These are phyloP conservation scores for Lordiphosa collinella DNA, from an alignment of 1,140 invertebrate genomes.

Conservation along the genomic window DNA sequence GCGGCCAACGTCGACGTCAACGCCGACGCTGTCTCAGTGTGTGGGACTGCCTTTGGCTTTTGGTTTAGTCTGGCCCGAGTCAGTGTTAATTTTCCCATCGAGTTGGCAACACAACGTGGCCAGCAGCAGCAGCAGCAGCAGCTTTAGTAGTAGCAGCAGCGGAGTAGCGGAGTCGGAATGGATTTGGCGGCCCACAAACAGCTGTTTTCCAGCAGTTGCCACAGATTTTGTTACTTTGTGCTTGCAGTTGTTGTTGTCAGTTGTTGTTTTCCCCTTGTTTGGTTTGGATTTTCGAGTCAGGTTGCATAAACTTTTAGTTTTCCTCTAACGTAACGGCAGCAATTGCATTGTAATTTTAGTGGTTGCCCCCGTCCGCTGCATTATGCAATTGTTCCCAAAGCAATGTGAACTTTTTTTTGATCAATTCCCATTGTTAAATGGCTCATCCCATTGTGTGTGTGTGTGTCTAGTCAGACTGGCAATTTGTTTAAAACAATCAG, in stretches of 20 bases:
- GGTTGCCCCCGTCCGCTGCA: not conserved
- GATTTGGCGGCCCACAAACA: slow-evolving; percentile 3
- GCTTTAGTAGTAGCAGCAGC: slow-evolving; percentile 13
- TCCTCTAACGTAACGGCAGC: slow-evolving; percentile 8
- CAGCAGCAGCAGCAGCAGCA: slow-evolving; percentile 16
- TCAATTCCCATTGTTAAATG: slow-evolving; percentile 12
- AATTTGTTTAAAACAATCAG: slow-evolving; percentile 65
- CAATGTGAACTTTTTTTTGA: slow-evolving; percentile 28
- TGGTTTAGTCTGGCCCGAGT: slow-evolving; percentile 43
- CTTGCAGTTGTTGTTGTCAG: slow-evolving; percentile 3
- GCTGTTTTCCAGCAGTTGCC: slow-evolving; percentile 12
- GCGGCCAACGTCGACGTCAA: not conserved
- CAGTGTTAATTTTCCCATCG: slow-evolving; percentile 75
- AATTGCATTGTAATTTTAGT: slow-evolving; percentile 7
- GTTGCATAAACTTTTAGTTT: slow-evolving; percentile 35
- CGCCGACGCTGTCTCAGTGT: not conserved
- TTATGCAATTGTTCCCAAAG: slow-evolving; percentile 16
- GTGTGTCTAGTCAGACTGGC: slow-evolving; percentile 12
- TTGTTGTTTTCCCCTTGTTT: not conserved
- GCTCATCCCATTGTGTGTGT: slow-evolving; percentile 4
- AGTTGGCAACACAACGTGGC: slow-evolving; percentile 55
- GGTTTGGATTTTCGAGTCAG: not conserved
- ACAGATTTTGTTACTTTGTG: no score
- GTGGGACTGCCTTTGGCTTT: slow-evolving; percentile 32
- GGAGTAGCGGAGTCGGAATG: slow-evolving; percentile 1